These are phyloP conservation scores for Hylaea fasciaria DNA, from an alignment of 2,888 invertebrate species.

Conservation along the genomic window DNA sequence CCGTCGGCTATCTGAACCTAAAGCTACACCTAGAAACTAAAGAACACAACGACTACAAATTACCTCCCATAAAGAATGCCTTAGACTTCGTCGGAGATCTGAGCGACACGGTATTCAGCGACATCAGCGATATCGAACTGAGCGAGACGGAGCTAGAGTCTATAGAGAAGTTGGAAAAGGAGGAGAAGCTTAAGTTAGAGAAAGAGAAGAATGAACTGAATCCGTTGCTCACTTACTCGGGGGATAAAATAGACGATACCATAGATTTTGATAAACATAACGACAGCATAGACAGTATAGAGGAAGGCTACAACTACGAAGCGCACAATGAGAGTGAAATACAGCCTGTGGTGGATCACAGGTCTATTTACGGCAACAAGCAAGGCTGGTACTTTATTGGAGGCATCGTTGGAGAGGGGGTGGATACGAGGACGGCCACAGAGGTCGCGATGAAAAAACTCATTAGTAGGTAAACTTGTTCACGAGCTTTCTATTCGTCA, in stretches of 20 bases:
- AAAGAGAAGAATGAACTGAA: conserved; percentile 75
- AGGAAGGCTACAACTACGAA: conserved; percentile 74
- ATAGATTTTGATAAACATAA: conserved; percentile 58
- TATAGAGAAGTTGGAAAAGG: conserved; percentile 82
- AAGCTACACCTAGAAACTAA: conserved; percentile 91
- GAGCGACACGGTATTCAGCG: conserved; percentile 87
- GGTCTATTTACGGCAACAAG: conserved; percentile 87
- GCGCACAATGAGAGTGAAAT: conserved; percentile 82
- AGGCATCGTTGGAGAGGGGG: conserved; percentile 89
- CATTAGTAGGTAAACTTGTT: conserved; percentile 90
- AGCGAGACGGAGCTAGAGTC: conserved; percentile 87
- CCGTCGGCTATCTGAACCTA: conserved; percentile 97
- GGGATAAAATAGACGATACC: conserved; percentile 58
- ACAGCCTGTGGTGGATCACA: conserved; percentile 85
- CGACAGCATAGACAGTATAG: conserved; percentile 63
- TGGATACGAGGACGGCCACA: conserved; percentile 87
- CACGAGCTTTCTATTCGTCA: conserved; percentile 56
- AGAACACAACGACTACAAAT: conserved; percentile 71
- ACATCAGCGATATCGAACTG: conserved; percentile 86
- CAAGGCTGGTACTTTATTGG: conserved; percentile 95
- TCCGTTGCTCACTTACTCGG: conserved; percentile 70
- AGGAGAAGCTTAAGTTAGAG: conserved; percentile 57
- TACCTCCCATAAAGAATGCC: conserved; percentile 83
- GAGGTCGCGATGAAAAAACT: conserved; percentile 90
- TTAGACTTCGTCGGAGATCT: conserved; percentile 86